These are phyloP conservation scores for Geophilus truncorum DNA, from an alignment of 2,888 invertebrate species.

Conservation along the genomic window DNA sequence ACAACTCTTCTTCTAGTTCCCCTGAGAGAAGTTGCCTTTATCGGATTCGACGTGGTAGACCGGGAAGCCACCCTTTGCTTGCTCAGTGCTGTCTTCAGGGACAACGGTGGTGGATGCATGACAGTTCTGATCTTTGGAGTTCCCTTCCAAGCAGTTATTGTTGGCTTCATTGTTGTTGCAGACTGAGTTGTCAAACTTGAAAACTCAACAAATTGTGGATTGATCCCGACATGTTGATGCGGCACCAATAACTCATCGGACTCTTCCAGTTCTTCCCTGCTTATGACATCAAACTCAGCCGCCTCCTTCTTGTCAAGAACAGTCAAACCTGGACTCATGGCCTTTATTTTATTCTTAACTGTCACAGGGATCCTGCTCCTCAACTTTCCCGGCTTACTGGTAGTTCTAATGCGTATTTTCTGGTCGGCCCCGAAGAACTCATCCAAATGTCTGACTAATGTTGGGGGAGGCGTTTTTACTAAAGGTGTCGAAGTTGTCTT, in stretches of 20 bases:
- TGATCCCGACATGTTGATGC: background rate
- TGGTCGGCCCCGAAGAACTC: background rate
- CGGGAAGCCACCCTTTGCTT: background rate
- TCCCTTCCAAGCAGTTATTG: background rate
- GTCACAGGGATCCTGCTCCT: background rate
- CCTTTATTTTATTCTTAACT: background rate
- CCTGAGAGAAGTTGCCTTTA: background rate
- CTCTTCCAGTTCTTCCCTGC: background rate
- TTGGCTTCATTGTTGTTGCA: background rate
- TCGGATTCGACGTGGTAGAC: background rate
- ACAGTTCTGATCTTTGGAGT: conserved; percentile 27
- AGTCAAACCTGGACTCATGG: background rate
- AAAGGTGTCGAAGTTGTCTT: background rate
- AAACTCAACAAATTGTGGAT: conserved; percentile 5
- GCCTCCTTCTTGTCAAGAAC: background rate
- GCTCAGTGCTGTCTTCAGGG: background rate
- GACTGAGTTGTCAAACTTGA: background rate
- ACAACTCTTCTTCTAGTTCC: background rate
- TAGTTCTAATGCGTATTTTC: background rate
- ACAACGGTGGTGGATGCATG: background rate
- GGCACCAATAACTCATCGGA: background rate
- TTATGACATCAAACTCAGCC: background rate
- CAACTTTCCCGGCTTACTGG: background rate
- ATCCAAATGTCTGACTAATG: background rate
- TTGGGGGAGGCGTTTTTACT: background rate